Evolutionary conservation across 2,888 invertebrate genomes (phyloP).

Genomic region (Andrena bucephala): DNA sequence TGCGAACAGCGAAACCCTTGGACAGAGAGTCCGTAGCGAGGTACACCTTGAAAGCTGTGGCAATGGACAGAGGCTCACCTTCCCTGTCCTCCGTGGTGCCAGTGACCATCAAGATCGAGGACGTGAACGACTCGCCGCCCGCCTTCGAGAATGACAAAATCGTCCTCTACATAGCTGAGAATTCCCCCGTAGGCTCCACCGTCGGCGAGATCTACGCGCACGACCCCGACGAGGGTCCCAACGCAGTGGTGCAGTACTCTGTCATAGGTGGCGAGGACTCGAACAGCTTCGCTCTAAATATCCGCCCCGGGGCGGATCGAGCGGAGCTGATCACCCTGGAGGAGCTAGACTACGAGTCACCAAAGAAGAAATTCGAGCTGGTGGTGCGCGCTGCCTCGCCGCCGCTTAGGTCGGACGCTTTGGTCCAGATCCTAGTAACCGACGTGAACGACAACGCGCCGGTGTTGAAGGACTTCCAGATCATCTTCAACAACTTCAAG

Average conservation of each 20-base stretch:
- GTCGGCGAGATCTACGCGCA: constrained; percentile 96
- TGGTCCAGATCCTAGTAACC: constrained; percentile 94
- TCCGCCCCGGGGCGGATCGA: constrained; percentile 92
- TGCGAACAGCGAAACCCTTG: constrained; percentile 94
- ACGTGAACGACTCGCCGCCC: constrained; percentile 96
- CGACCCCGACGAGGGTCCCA: constrained; percentile 96
- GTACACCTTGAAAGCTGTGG: constrained; percentile 94
- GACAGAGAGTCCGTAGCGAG: constrained; percentile 96
- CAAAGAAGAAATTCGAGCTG: constrained; percentile 94
- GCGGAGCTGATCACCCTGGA: constrained; percentile 95
- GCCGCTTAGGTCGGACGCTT: constrained; percentile 94
- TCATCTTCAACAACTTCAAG: constrained; percentile 97
- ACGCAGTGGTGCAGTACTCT: constrained; percentile 96
- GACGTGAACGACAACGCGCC: constrained; percentile 99
- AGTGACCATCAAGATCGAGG: constrained; percentile 93
- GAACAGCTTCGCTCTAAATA: constrained; percentile 92
- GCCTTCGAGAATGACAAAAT: constrained; percentile 95
- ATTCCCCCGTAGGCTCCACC: constrained; percentile 97
- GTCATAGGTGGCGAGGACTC: constrained; percentile 97
- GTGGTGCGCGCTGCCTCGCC: constrained; percentile 96
- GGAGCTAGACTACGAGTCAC: constrained; percentile 98
- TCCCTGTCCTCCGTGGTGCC: constrained; percentile 89
- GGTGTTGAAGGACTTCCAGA: constrained; percentile 94
- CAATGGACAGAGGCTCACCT: constrained; percentile 95
- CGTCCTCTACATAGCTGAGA: constrained; percentile 95